A percentile compares a stretch with the other conserved stretches of the same genome.
Evolutionary conservation across 1,140 invertebrate species (phyloP).

Genomic region (Sipha flava): DNA sequence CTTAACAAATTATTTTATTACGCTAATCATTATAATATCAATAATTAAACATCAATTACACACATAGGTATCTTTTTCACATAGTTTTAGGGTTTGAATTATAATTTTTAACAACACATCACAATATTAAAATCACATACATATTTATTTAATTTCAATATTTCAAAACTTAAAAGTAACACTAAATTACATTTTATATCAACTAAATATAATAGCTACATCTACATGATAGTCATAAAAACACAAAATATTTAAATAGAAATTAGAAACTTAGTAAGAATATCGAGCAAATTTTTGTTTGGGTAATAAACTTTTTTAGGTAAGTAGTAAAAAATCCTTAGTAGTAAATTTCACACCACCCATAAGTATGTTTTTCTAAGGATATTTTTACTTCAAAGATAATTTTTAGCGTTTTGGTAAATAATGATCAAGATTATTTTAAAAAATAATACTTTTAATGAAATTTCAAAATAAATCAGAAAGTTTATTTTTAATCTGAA

Average conservation of each 20-base stretch:
- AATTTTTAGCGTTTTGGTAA: background rate
- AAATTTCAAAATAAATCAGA: background rate
- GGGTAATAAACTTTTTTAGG: background rate
- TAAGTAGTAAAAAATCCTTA: too few relatives aligned
- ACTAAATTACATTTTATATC: background rate
- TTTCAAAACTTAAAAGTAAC: background rate
- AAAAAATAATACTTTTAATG: background rate
- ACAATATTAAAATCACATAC: background rate
- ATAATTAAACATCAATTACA: background rate
- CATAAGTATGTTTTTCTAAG: background rate
- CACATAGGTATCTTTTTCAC: background rate
- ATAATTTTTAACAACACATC: background rate
- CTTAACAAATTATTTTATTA: constrained; percentile 52
- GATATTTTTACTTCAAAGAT: background rate
- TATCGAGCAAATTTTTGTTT: background rate
- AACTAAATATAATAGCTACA: background rate
- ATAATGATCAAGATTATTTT: background rate
- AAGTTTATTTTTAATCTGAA: background rate
- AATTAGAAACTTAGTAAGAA: background rate
- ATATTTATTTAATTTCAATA: background rate
- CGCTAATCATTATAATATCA: constrained; percentile 23
- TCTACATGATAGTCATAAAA: background rate
- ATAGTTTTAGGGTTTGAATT: background rate
- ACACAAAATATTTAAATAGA: background rate
- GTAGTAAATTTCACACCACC: too few relatives aligned